A percentile compares a stretch with the other conserved stretches of the same genome.
These are phyloP conservation scores for Circaetus gallicus DNA, from an alignment of 2,113 vertebrate genomes.

Conservation along the genomic window DNA sequence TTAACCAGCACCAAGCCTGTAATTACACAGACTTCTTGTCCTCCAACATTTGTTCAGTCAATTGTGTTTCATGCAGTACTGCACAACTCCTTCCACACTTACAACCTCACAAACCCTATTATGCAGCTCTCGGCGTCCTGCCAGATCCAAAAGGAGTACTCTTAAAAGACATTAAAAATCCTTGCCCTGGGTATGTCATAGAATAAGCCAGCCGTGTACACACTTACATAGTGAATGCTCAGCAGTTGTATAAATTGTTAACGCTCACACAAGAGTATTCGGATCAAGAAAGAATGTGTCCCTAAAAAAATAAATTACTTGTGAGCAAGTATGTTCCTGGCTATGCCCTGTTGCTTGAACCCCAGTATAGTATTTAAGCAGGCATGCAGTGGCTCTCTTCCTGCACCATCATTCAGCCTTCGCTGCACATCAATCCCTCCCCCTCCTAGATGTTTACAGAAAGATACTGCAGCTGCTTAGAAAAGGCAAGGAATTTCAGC, in stretches of 20 bases:
- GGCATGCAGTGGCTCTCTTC: not conserved
- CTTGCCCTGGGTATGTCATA: not conserved
- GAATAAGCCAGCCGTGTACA: rapidly evolving
- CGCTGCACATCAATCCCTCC: rapidly evolving
- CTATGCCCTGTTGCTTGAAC: not conserved
- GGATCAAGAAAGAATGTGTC: not conserved
- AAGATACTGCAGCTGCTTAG: slow-evolving; percentile 11
- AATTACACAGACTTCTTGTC: slow-evolving; percentile 41
- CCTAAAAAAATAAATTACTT: not conserved
- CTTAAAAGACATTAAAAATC: not conserved
- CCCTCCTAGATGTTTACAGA: not conserved
- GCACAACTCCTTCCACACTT: slow-evolving; percentile 15
- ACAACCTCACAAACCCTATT: not conserved
- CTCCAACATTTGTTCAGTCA: slow-evolving; percentile 28
- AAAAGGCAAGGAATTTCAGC: not conserved
- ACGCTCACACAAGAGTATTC: not conserved
- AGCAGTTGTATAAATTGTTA: not conserved
- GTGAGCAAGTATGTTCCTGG: not conserved
- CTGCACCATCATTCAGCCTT: not conserved
- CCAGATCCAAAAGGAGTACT: not conserved
- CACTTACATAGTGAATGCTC: rapidly evolving
- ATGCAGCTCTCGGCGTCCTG: not conserved
- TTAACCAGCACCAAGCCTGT: not conserved
- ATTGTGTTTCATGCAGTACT: not conserved
- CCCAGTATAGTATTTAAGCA: not conserved